phyloP scores from a whole-genome alignment of 1,140 invertebrate species.

The Nephila pilipes region DNA sequence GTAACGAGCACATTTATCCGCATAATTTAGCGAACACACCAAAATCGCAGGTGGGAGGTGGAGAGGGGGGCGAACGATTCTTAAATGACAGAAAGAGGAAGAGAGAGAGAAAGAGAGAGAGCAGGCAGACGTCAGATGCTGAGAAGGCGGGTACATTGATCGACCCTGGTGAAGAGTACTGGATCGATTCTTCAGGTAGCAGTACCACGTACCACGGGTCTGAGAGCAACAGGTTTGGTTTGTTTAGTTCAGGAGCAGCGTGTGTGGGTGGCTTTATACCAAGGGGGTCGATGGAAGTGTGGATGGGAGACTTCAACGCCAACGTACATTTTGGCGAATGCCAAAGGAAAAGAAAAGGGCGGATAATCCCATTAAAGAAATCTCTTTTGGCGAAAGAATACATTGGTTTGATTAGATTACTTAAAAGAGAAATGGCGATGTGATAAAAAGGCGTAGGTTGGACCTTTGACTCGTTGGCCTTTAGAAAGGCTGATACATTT shows the following conservation, averaged over 20 bases:
- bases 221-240: slow-evolving; percentile 65
- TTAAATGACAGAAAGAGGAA: slow-evolving; percentile 30
- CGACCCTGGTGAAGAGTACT: slow-evolving; percentile 64
- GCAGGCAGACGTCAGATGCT: slow-evolving; percentile 33
- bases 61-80: slow-evolving; percentile 2
- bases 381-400: not conserved
- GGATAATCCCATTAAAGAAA: not conserved
- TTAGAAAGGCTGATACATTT: not conserved
- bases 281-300: not conserved
- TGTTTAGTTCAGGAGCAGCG: slow-evolving; percentile 7
- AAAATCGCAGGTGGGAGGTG: not conserved
- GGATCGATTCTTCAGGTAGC: slow-evolving; percentile 74
- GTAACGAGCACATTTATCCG: slow-evolving; percentile 62
- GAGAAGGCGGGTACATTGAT: slow-evolving; percentile 60
- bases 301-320: not conserved
- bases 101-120: not conserved
- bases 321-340: slow-evolving; percentile 12
- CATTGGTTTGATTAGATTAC: slow-evolving; percentile 8
- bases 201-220: slow-evolving; percentile 17
- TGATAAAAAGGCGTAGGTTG: slow-evolving; percentile 7
- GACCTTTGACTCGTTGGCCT: slow-evolving; percentile 7
- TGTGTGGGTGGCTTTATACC: slow-evolving; percentile 13
- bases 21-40: slow-evolving; percentile 56
- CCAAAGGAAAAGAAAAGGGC: not conserved
- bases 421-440: not conserved